Evolutionary conservation across 2,797 vertebrate genomes (phyloP).

Genomic region (Smutsia temminckii): DNA sequence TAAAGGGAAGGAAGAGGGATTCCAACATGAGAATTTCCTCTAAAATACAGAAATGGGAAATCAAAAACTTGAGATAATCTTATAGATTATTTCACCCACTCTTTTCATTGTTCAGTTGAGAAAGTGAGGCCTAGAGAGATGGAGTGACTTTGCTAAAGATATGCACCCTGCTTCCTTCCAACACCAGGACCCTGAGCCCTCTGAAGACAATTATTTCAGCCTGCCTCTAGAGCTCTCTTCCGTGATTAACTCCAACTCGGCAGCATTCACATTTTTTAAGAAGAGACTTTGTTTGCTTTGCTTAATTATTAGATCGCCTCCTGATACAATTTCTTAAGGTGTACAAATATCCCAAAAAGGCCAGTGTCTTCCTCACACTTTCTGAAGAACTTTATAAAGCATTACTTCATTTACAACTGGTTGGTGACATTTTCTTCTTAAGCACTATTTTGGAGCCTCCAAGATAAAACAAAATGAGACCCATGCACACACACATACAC

Average conservation of each 20-base stretch:
- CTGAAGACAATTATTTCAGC: neutral
- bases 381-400: neutral
- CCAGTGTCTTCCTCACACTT: neutral
- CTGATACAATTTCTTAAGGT: neutral
- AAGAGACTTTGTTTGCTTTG: neutral
- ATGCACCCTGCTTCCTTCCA: neutral
- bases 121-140: neutral
- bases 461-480: neutral
- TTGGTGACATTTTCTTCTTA: neutral
- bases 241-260: neutral
- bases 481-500: neutral
- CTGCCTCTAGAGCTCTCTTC: neutral
- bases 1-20: neutral
- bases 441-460: neutral
- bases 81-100: neutral
- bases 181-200: neutral
- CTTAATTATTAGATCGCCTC: neutral
- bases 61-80: neutral
- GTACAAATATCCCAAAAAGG: neutral
- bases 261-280: neutral
- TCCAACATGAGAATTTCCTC: neutral
- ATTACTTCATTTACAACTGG: neutral
- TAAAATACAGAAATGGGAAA: neutral
- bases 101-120: neutral
- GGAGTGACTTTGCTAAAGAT: neutral